A percentile compares a stretch with the other conserved stretches of the same genome.
Evolutionary conservation across 2,113 vertebrate genomes (phyloP).

Genomic region (Plectropomus leopardus): DNA sequence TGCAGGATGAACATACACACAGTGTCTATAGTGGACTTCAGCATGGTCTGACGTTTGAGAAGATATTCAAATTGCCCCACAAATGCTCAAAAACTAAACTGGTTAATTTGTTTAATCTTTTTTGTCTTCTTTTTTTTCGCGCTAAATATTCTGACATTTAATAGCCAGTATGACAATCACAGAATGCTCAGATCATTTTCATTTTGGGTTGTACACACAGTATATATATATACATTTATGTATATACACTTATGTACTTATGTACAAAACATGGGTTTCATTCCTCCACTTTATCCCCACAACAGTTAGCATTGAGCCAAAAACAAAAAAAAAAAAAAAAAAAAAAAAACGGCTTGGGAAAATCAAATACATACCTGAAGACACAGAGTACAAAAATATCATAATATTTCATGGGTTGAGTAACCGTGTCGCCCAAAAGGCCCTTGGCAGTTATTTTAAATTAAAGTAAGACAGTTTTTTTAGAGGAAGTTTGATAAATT

Average conservation of each 20-base stretch:
- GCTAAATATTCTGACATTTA: constrained; percentile 61
- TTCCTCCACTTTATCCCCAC: constrained; percentile 42
- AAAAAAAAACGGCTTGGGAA: constrained; percentile 44
- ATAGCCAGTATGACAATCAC: constrained; percentile 71
- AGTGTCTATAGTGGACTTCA: constrained; percentile 9
- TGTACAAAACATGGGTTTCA: constrained; percentile 59
- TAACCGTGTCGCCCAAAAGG: constrained; percentile 67
- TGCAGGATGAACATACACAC: constrained; percentile 31
- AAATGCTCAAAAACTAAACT: constrained; percentile 34
- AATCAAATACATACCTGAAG: constrained; percentile 75
- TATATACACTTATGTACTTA: constrained; percentile 75
- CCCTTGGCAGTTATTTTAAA: constrained; percentile 76
- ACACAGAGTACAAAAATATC: constrained; percentile 80
- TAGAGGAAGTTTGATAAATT: constrained; percentile 58
- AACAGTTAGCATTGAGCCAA: constrained; percentile 41
- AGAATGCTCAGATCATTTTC: constrained; percentile 65
- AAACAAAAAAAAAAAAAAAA: constrained; percentile 34
- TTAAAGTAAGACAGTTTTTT: constrained; percentile 45
- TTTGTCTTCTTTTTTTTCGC: constrained; percentile 16
- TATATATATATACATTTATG: constrained; percentile 59
- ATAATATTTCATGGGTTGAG: constrained; percentile 63
- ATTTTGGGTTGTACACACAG: constrained; percentile 65
- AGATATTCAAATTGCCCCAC: constrained; percentile 30
- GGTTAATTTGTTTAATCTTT: constrained; percentile 11
- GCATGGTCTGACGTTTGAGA: constrained; percentile 20